Base-by-base conservation (phyloP, 1,140 invertebrate species). In the Teleogryllus occipitalis region DNA sequence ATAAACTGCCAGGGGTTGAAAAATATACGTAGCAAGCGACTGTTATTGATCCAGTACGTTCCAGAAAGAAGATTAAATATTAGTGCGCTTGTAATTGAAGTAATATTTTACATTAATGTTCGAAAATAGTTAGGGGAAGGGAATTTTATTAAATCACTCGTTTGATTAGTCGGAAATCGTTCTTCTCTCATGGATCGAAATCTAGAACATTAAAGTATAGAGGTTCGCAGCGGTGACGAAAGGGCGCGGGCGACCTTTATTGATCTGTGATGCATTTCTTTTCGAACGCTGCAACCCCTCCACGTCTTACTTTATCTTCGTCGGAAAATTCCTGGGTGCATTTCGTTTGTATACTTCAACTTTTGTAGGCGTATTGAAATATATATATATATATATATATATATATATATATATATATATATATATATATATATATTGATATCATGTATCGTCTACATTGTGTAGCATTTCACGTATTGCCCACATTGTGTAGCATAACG, bases 131-230 rank as follows among this genome's bases (percentile, higher is more conserved):
- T 65, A 1, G 54, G 18, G 18, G 54, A n/a, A 10, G 54, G 54
- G 18, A 10, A 14, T 65, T 65, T 65, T 65, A 65, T 65, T 65
- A 65, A 65, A 65, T 65, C 54, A 65, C 2, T 65, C 54, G 54
- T 65, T 65, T 65, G 54, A 65, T 65, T 65, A 65, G 54, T 65
- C 54, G 54, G 54, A 65, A 65, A 65, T 65, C 54, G 54, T 65
- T 65, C 54, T 65, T 18, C 18, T 65, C 7, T 18, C 54, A 3
- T 18, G 10, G 18, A 65, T 65, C 54, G 54, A 65, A 65, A 65
- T 10, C 18, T 18, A 3, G 7, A 10, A 3, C 54, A 18, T 65
- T 14, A 65, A 65, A 18, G 54, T 65, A 65, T 65, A 65, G 18
- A 65, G 54, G 54, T 65, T 65, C 2, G 54, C 54, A 65, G 18